These are phyloP conservation scores for Mesopsocus fuscifrons DNA, from an alignment of 2,888 invertebrate species.

Conservation along the genomic window DNA sequence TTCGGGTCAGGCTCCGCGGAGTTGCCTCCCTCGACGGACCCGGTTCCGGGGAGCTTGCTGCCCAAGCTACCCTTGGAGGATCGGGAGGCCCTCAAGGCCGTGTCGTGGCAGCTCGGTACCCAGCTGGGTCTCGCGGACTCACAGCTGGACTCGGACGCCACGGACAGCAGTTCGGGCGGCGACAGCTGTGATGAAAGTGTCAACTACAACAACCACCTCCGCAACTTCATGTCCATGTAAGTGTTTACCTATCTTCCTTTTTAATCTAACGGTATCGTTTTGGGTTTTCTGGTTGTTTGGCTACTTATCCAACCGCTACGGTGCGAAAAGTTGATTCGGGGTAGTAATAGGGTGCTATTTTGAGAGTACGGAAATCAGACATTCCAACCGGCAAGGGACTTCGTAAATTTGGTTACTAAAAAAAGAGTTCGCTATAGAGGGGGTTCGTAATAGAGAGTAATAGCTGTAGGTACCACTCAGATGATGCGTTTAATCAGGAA, in stretches of 20 bases:
- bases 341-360: no score
- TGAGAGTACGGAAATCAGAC: no score
- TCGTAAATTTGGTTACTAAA: no score
- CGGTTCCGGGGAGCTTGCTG: slow-evolving; percentile 1
- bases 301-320: no score
- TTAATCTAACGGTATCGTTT: no score
- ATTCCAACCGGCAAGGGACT: no score
- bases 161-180: slow-evolving; percentile 83
- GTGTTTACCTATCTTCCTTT: slow-evolving; percentile 24
- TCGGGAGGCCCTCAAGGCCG: slow-evolving; percentile 39
- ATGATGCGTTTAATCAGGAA: no score
- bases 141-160: slow-evolving; percentile 79
- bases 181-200: slow-evolving; percentile 85
- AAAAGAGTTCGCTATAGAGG: no score
- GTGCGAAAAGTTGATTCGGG: no score
- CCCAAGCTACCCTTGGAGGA: slow-evolving; percentile 16
- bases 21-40: slow-evolving; percentile 12
- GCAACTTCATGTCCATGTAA: slow-evolving; percentile 59
- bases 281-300: slow-evolving; percentile 6
- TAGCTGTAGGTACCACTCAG: no score
- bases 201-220: slow-evolving; percentile 54
- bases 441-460: no score
- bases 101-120: slow-evolving; percentile 50
- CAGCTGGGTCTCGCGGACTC: slow-evolving; percentile 55
- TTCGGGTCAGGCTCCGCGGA: slow-evolving; percentile 33